Evolutionary conservation across 2,888 invertebrate species (phyloP), one percentile per base, ranked within the genome.

Genomic region (Diachrysia chrysitis): DNA sequence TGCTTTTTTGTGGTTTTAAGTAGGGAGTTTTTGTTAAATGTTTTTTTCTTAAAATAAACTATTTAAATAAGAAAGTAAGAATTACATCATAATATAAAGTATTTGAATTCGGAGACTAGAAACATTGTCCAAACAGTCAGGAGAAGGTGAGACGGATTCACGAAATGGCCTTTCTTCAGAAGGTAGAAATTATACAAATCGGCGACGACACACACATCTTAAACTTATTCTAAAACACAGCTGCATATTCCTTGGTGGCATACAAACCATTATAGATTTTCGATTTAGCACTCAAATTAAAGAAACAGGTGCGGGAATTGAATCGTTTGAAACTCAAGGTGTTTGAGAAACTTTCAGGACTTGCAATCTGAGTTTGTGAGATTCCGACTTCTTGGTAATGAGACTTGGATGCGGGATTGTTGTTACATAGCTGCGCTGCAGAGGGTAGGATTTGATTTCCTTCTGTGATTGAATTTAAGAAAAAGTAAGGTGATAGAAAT

Each of bases 241-340:
- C 25, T 65, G 64, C 29, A 32, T 48, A 48, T 51, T 63, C 12
- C 21, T 25, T n/a, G 25, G 60, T 57, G 63, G 67, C 59, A 74
- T 55, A 56, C 62, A 12, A 51, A 55, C 64, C 57, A 54, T 66
- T 69, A 80, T 80, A 75, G 78, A 73, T 80, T 80, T 76, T 71
- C 78, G 65, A 80, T 80, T 78, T 78, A 67, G 59, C 65, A 37
- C 54, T 69, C 48, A 70, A 73, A 80, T 80, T 68, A 76, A 69
- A 71, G 78, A 77, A 73, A 64, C 75, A 79, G 73, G 81, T 83
- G 82, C 58, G 74, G 73, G 63, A 67, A 76, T 78, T 71, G 77
- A 77, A 82, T 79, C 77, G 69, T 60, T 58, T 62, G 57, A 54
- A 76, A 60, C 73, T 63, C 42, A 55, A 60, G 63, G 76, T 64